Conservation (phyloP, 2,113 vertebrate species). For the Psammodynastes pulverulentus region DNA sequence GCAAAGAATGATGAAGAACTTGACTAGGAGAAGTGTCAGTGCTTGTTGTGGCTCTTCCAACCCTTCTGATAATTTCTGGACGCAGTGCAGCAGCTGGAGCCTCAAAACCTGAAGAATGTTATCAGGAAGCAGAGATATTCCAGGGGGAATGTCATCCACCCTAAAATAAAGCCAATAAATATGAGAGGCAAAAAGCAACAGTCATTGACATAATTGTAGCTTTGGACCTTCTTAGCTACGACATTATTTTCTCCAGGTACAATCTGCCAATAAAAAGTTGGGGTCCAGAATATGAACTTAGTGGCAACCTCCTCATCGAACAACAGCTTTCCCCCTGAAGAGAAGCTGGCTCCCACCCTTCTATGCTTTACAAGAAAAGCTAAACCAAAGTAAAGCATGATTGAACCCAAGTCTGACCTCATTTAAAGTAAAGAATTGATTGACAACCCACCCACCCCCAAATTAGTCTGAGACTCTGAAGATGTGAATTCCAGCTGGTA, state of each 20-base stretch:
- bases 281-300: not conserved
- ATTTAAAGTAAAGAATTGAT: not conserved
- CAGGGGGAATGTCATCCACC: conserved; percentile 89
- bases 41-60: conserved; percentile 92
- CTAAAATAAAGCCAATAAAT: conserved; percentile 60
- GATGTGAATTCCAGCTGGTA: not conserved
- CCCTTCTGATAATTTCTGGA: conserved; percentile 92
- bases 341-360: not conserved
- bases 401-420: not conserved
- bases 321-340: not conserved
- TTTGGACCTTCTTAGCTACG: not conserved
- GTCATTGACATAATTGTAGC: not conserved
- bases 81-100: conserved; percentile 90
- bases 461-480: not conserved
- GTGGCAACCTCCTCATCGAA: not conserved
- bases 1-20: conserved; percentile 96
- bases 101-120: conserved; percentile 95
- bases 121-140: conserved; percentile 91
- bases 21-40: conserved; percentile 88
- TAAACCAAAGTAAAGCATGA: not conserved
- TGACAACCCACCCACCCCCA: not conserved
- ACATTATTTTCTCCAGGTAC: not conserved
- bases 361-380: not conserved
- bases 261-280: not conserved
- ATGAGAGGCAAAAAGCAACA: not conserved